These are phyloP conservation scores for Apeltes quadracus DNA, from an alignment of 2,113 vertebrate species.

Conservation along the genomic window DNA sequence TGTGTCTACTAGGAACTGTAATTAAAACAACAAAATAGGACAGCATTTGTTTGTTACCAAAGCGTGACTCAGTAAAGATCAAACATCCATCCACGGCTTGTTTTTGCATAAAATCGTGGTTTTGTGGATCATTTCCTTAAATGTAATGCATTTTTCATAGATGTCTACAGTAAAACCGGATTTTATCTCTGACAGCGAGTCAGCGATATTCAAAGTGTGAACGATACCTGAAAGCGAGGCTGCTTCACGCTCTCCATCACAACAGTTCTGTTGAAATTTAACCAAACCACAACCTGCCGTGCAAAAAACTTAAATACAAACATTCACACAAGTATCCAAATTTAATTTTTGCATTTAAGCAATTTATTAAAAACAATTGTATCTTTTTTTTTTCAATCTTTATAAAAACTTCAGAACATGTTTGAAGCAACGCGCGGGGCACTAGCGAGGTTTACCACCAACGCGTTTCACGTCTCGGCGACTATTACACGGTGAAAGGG, in stretches of 20 bases:
- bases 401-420: background rate
- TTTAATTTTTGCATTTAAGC: background rate
- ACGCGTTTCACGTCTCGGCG: background rate
- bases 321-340: no score
- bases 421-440: no score
- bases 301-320: background rate
- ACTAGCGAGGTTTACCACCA: constrained; percentile 4
- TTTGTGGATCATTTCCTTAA: background rate
- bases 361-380: background rate
- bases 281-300: background rate
- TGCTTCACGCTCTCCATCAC: background rate
- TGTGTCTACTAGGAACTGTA: background rate
- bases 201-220: background rate
- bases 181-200: background rate
- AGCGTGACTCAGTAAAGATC: background rate
- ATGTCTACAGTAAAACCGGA: background rate
- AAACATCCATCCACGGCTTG: background rate
- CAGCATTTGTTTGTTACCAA: background rate
- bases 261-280: background rate
- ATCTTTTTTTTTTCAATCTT: background rate
- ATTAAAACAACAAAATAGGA: background rate
- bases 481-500: constrained; percentile 3
- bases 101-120: background rate
- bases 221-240: background rate
- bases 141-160: background rate